phyloP scores from a whole-genome alignment of 2,797 vertebrate species.

The Columba guinea region DNA sequence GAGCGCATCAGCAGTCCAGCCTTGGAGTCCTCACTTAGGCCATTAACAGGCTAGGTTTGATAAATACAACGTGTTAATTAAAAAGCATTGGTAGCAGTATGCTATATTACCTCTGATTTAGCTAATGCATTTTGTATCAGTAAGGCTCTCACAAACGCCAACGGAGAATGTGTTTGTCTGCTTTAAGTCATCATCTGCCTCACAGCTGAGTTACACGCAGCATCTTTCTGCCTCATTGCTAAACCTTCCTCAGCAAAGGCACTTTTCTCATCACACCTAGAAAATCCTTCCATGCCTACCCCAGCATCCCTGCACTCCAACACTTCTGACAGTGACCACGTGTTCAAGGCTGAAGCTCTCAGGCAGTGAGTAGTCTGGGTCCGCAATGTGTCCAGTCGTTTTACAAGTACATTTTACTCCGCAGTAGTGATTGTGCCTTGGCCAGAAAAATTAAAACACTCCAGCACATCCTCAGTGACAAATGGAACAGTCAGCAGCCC shows the following conservation, averaged over 20 bases:
- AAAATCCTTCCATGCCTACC: rapidly evolving
- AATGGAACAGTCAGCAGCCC: neutral
- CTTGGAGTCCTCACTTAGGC: neutral
- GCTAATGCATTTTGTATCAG: neutral
- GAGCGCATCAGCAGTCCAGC: neutral
- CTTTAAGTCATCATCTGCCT: neutral
- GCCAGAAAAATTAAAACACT: neutral
- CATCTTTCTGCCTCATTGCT: neutral
- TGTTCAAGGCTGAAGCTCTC: neutral
- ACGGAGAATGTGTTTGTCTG: neutral
- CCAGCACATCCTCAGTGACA: neutral
- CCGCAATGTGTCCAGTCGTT: rapidly evolving
- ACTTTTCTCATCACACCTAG: neutral
- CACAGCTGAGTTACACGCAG: rapidly evolving
- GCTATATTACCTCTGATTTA: neutral
- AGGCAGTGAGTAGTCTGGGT: neutral
- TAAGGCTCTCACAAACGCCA: neutral
- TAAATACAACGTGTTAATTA: neutral
- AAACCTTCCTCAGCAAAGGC: neutral
- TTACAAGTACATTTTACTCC: neutral
- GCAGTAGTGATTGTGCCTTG: rapidly evolving
- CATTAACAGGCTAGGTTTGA: neutral
- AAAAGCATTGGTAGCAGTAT: neutral
- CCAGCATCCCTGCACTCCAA: neutral
- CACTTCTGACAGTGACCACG: rapidly evolving